Evolutionary conservation across 2,888 invertebrate genomes (phyloP).

Genomic region (Endotricha flammealis): DNA sequence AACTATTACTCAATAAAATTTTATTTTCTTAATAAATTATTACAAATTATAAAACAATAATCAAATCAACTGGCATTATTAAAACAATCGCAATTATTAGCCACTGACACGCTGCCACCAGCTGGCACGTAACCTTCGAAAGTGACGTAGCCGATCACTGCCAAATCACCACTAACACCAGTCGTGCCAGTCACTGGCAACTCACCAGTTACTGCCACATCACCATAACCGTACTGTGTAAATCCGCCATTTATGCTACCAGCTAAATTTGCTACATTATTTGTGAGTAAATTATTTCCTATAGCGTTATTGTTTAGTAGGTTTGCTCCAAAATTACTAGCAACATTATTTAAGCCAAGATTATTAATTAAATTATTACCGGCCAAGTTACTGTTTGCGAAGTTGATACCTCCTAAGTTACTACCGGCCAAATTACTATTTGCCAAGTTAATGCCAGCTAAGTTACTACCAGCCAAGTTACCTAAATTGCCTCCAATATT

Average conservation of each 20-base stretch:
- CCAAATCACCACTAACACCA: conserved; percentile 50
- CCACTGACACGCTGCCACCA: conserved; percentile 53
- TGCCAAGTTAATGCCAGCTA: conserved; percentile 6
- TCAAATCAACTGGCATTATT: conserved; percentile 31
- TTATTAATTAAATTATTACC: conserved; percentile 1
- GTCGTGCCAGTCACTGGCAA: conserved; percentile 55
- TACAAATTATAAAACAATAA: conserved; percentile 19
- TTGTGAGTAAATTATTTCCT: conserved; percentile 4
- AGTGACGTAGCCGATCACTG: conserved; percentile 61
- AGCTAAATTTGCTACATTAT: conserved; percentile 3
- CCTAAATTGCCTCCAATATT: conserved; percentile 6
- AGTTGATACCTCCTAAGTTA: neutral
- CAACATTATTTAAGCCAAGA: conserved; percentile 9
- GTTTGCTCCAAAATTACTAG: conserved; percentile 1
- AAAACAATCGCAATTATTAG: conserved; percentile 34
- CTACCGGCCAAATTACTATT: neutral
- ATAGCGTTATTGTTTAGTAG: conserved; percentile 1
- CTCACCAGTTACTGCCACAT: conserved; percentile 46
- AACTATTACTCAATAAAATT: conserved; percentile 6
- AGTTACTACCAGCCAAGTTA: conserved; percentile 16
- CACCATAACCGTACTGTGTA: conserved; percentile 32
- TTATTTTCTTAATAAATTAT: conserved; percentile 18
- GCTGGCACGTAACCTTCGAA: conserved; percentile 62
- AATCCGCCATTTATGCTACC: conserved; percentile 1
- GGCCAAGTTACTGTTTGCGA: neutral